These are phyloP conservation scores for Syrrhaptes paradoxus DNA, from an alignment of 2,113 vertebrate genomes.

Conservation along the genomic window DNA sequence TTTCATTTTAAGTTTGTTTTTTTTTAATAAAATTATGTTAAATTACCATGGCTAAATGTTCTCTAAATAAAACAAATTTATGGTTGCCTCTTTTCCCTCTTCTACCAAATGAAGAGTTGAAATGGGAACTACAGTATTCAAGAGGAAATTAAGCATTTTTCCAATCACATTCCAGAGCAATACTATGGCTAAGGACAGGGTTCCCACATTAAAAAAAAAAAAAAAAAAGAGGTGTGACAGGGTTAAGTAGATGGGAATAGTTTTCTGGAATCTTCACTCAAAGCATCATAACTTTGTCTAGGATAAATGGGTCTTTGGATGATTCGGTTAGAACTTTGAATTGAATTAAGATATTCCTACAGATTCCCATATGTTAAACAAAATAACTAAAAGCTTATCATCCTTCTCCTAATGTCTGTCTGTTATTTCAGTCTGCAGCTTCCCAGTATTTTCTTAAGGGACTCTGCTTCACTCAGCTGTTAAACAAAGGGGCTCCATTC, in stretches of 20 bases:
- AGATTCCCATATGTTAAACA: neutral
- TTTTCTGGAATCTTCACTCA: neutral
- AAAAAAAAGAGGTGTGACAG: neutral
- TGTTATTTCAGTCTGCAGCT: neutral
- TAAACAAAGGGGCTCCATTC: neutral
- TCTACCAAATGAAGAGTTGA: neutral
- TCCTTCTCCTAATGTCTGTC: neutral
- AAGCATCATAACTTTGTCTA: neutral
- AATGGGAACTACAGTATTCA: neutral
- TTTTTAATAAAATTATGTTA: neutral
- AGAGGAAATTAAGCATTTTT: neutral
- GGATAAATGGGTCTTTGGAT: neutral
- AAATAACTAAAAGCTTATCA: neutral
- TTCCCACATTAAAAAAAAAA: neutral
- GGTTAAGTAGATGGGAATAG: neutral
- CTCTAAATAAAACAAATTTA: neutral
- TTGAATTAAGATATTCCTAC: neutral
- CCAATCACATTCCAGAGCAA: neutral
- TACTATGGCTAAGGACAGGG: neutral
- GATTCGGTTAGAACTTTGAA: neutral
- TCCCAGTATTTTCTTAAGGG: neutral
- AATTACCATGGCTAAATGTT: neutral
- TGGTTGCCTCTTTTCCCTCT: neutral
- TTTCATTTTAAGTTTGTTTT: neutral
- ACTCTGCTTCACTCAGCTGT: neutral